Conservation (phyloP, 2,888 invertebrate species). For the Scaptomyza tumidula region DNA sequence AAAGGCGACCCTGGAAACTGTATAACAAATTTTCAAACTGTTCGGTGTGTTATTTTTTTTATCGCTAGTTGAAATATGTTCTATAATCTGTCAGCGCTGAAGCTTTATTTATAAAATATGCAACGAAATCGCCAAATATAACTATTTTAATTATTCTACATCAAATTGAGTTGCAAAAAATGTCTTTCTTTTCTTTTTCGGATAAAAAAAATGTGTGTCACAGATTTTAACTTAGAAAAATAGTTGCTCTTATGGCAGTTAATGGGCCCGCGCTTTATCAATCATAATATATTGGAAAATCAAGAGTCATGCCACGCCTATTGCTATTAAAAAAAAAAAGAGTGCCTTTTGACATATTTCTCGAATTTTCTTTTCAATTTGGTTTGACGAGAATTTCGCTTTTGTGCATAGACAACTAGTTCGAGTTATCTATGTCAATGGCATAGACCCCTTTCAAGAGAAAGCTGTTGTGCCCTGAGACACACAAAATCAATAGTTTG, state of each 20-base stretch:
- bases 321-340: constrained; percentile 51
- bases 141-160: background rate
- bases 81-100: background rate
- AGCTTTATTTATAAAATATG: background rate
- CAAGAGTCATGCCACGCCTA: constrained; percentile 57
- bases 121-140: background rate
- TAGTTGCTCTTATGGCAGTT: constrained; percentile 24
- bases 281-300: constrained; percentile 63
- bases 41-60: background rate
- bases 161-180: background rate
- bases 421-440: constrained; percentile 72
- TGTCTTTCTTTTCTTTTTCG: too few relatives aligned
- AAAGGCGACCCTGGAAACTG: too few relatives aligned
- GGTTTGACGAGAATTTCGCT: constrained; percentile 53
- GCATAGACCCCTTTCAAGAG: constrained; percentile 49
- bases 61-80: background rate
- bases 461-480: constrained; percentile 12
- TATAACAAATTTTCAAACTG: too few relatives aligned
- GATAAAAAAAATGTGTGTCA: too few relatives aligned
- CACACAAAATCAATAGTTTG: constrained; percentile 71
- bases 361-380: constrained; percentile 70
- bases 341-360: constrained; percentile 74
- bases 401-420: constrained; percentile 35
- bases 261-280: constrained; percentile 42
- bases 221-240: background rate